Percentiles rank a stretch among this genome's conserved stretches.
Conservation (phyloP, 2,888 invertebrate genomes). For the Ochlodes sylvanus region DNA sequence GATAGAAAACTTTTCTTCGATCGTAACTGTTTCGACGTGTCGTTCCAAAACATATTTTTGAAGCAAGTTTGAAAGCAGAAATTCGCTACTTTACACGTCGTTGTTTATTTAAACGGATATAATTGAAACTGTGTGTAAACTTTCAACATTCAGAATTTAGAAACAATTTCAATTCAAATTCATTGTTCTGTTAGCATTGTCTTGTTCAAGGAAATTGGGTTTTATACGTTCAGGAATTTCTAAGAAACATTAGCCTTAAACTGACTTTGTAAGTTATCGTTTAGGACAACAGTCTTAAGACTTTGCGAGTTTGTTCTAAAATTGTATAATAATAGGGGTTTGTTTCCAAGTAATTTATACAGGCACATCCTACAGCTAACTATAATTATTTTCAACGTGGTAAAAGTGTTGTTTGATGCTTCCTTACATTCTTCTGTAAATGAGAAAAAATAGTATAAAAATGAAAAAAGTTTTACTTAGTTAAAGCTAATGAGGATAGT, state of each 20-base stretch:
- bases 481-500: too few relatives aligned
- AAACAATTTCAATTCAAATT: constrained; percentile 30
- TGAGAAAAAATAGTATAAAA: too few relatives aligned
- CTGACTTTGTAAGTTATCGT: constrained; percentile 37
- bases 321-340: not conserved
- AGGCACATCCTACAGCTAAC: not conserved
- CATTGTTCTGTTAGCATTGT: constrained; percentile 6
- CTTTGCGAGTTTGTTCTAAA: constrained; percentile 34
- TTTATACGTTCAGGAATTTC: constrained; percentile 23
- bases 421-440: not conserved
- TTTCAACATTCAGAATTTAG: constrained; percentile 15
- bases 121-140: not conserved
- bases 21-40: too few relatives aligned
- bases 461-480: too few relatives aligned
- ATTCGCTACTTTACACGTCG: too few relatives aligned
- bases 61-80: too few relatives aligned
- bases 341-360: not conserved
- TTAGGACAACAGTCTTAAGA: constrained; percentile 35
- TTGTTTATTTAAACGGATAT: too few relatives aligned
- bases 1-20: too few relatives aligned
- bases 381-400: not conserved
- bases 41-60: too few relatives aligned
- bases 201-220: constrained; percentile 7
- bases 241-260: constrained; percentile 36
- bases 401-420: not conserved